These are phyloP conservation scores for Cyanoliseus patagonus DNA, from an alignment of 2,113 vertebrate species.

Conservation along the genomic window DNA sequence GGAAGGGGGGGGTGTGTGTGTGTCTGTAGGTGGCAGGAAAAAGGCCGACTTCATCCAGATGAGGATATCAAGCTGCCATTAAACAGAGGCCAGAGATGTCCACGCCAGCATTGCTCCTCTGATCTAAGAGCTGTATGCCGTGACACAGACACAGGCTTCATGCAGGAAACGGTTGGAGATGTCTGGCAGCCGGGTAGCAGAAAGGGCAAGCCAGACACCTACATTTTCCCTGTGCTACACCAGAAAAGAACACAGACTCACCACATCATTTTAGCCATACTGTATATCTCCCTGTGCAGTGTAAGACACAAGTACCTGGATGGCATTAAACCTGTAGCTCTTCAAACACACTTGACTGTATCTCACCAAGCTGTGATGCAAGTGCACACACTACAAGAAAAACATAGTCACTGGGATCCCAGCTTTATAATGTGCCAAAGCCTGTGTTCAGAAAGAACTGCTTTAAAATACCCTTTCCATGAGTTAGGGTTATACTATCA, in stretches of 20 bases:
- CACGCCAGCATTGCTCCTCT: not conserved
- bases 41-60: not conserved
- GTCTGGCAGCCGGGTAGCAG: not conserved
- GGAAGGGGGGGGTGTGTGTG: not conserved
- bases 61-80: not conserved
- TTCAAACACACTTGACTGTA: not conserved
- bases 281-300: accelerated
- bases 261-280: not conserved
- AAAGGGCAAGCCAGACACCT: not conserved
- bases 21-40: not conserved
- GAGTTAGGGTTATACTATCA: too few species aligned
- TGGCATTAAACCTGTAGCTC: not conserved
- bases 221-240: not conserved
- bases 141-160: not conserved
- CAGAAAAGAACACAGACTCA: not conserved
- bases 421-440: not conserved
- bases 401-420: not conserved
- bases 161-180: not conserved
- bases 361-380: not conserved
- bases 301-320: accelerated
- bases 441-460: not conserved
- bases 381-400: not conserved
- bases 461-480: not conserved
- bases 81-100: not conserved
- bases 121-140: not conserved